A percentile compares a stretch with the other conserved stretches of the same genome.
Evolutionary conservation across 2,113 vertebrate species (phyloP).

Genomic region (Syngnathus typhle): DNA sequence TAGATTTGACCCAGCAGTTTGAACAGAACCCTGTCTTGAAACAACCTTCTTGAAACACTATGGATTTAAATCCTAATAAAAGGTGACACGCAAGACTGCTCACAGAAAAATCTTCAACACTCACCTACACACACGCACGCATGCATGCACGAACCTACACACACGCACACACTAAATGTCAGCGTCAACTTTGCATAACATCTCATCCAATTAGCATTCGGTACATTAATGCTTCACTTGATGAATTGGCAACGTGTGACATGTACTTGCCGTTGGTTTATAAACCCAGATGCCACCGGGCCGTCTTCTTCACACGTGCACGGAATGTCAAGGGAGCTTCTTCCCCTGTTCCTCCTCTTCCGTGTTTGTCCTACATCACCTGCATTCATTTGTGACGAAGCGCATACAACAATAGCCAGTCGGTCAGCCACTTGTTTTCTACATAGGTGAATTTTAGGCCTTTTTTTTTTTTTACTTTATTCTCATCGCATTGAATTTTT

Average conservation of each 20-base stretch:
- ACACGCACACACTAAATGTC: slow-evolving; percentile 1
- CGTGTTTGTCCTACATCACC: slow-evolving; percentile 44
- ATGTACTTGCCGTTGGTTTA: slow-evolving; percentile 43
- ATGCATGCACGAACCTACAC: neutral
- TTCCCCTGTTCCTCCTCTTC: neutral
- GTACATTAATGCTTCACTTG: slow-evolving; percentile 46
- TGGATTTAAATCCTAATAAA: neutral
- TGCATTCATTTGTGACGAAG: slow-evolving; percentile 10
- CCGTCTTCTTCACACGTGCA: slow-evolving; percentile 32
- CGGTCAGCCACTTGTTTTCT: neutral
- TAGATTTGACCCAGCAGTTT: too few relatives aligned
- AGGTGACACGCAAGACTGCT: neutral
- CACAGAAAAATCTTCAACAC: slow-evolving; percentile 19
- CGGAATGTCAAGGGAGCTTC: slow-evolving; percentile 46
- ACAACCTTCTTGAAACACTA: neutral
- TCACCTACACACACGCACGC: neutral
- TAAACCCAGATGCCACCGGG: slow-evolving; percentile 47
- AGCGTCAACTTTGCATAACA: slow-evolving; percentile 9
- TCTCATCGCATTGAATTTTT: neutral
- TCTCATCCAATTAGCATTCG: slow-evolving; percentile 35
- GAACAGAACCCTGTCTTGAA: neutral
- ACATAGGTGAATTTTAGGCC: neutral
- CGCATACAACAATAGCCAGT: neutral
- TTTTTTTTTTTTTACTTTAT: neutral
- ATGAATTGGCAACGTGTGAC: slow-evolving; percentile 54